These are phyloP conservation scores for Muscicapa comitata DNA, from an alignment of 2,797 vertebrate genomes.

Conservation along the genomic window DNA sequence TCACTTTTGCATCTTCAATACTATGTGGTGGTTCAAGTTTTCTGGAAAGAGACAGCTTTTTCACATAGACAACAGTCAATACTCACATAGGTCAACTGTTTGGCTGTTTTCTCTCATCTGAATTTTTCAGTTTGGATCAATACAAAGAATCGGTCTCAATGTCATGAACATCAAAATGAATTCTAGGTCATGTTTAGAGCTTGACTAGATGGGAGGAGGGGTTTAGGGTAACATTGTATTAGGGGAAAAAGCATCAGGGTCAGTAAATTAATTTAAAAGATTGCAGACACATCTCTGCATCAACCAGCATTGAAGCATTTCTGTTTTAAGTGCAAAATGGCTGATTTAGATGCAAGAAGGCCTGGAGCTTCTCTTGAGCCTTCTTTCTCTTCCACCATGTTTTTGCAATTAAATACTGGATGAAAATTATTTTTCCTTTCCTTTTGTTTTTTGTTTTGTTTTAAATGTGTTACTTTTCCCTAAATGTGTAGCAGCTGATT, in stretches of 20 bases:
- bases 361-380: neutral
- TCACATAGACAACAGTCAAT: neutral
- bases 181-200: neutral
- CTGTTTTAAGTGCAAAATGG: neutral
- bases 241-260: neutral
- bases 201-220: neutral
- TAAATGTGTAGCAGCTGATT: conserved; percentile 61
- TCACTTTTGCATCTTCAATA: neutral
- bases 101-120: neutral
- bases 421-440: conserved; percentile 25
- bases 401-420: conserved; percentile 61
- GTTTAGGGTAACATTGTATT: neutral
- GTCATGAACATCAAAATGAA: neutral
- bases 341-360: neutral
- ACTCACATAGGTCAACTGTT: neutral
- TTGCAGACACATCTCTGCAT: neutral
- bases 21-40: neutral
- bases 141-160: neutral
- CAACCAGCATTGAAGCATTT: neutral
- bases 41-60: neutral
- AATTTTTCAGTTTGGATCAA: neutral
- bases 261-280: neutral
- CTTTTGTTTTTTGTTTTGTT: conserved; percentile 10
- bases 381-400: conserved; percentile 8
- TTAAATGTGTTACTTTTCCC: conserved; percentile 41